Evolutionary conservation across 2,888 invertebrate genomes (phyloP).

Genomic region (Drosophila vallismaia): DNA sequence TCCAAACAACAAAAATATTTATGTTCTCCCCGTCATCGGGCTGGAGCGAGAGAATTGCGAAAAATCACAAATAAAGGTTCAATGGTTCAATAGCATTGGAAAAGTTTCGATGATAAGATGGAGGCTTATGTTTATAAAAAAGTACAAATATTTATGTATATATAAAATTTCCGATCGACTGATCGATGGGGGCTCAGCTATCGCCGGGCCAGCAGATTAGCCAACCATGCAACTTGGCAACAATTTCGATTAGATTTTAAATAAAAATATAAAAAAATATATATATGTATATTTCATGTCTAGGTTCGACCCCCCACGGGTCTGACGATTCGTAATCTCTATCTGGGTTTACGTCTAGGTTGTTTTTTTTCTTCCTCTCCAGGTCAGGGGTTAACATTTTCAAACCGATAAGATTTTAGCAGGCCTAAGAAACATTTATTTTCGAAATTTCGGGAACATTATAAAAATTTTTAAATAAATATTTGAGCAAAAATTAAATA

Average conservation of each 20-base stretch:
- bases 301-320: constrained; percentile 38
- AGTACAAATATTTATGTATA: not conserved
- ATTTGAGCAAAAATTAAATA: not conserved
- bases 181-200: constrained; percentile 15
- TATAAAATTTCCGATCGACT: constrained; percentile 5
- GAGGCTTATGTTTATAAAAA: not conserved
- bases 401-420: not conserved
- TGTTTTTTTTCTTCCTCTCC: not conserved
- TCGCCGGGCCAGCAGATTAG: constrained; percentile 18
- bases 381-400: not conserved
- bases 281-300: not conserved
- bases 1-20: constrained; percentile 48
- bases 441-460: not conserved
- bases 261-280: not conserved
- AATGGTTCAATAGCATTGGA: constrained; percentile 64
- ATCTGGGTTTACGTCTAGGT: not conserved
- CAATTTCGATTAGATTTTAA: not conserved
- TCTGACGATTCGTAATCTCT: not conserved
- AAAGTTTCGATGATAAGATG: constrained; percentile 54
- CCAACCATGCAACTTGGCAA: constrained; percentile 1
- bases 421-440: not conserved
- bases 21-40: constrained; percentile 16
- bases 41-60: constrained; percentile 21
- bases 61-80: constrained; percentile 43
- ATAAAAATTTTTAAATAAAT: too few species aligned